Percentiles rank a stretch among this genome's conserved stretches.
Evolutionary conservation across 2,113 vertebrate species (phyloP).

Genomic region (Melanocharis versteri): DNA sequence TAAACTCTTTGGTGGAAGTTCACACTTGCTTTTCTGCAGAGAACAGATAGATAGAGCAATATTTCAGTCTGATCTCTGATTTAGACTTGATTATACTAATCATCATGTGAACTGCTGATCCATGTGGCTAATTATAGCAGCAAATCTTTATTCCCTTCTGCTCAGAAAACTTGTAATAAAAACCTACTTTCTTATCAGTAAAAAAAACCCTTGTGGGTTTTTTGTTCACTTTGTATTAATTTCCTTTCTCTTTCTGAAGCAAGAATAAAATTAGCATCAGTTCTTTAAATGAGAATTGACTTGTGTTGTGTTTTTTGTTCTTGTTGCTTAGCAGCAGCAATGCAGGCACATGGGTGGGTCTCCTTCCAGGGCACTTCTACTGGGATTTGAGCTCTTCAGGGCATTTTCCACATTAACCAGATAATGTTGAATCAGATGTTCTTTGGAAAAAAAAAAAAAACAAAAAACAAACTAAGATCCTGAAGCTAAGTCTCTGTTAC

Average conservation of each 20-base stretch:
- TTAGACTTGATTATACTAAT: not conserved
- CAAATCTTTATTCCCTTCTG: not conserved
- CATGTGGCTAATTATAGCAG: not conserved
- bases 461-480: not conserved
- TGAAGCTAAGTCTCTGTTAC: not conserved
- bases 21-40: not conserved
- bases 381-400: not conserved
- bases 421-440: not conserved
- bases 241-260: not conserved
- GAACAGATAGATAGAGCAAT: not conserved
- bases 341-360: not conserved
- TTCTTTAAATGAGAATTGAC: not conserved
- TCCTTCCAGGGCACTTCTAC: not conserved
- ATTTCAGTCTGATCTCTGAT: not conserved
- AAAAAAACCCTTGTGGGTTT: no score
- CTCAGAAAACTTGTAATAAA: not conserved
- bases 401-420: not conserved
- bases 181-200: not conserved
- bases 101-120: not conserved
- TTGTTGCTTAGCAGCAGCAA: constrained; percentile 35
- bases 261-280: not conserved
- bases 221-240: not conserved
- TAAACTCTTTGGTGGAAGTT: not conserved
- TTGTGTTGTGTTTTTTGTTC: not conserved
- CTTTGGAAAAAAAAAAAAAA: not conserved